Evolutionary conservation across 2,797 vertebrate genomes (phyloP).

Genomic region (Poeciliopsis infans): DNA sequence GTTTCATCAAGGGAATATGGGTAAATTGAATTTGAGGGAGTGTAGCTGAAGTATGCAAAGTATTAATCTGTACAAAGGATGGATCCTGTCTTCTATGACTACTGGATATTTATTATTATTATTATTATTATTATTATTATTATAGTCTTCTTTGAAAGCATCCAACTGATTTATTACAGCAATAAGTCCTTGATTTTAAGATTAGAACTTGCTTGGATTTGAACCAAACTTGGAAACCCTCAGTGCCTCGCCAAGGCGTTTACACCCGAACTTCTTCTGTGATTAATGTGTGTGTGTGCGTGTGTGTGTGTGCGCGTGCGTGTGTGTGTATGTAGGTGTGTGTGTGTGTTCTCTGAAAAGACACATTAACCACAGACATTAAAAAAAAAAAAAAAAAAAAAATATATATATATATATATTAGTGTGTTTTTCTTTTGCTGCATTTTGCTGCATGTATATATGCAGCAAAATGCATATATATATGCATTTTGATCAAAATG

Average conservation of each 20-base stretch:
- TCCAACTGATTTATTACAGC: background rate
- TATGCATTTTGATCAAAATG: background rate
- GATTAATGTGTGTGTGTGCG: too few relatives aligned
- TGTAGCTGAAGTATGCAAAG: too few relatives aligned
- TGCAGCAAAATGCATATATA: background rate
- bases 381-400: too few relatives aligned
- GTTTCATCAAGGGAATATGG: background rate
- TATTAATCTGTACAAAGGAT: background rate
- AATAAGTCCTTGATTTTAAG: background rate
- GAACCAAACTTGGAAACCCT: background rate
- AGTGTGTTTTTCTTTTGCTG: too few relatives aligned
- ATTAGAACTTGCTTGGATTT: background rate
- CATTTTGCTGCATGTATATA: too few relatives aligned
- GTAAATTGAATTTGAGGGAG: background rate
- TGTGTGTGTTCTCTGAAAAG: too few relatives aligned
- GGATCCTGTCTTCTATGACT: background rate
- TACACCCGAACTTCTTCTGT: too few relatives aligned
- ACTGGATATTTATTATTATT: background rate
- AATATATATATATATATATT: too few relatives aligned
- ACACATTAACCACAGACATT: too few relatives aligned
- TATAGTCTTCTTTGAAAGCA: background rate
- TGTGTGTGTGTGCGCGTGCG: too few relatives aligned
- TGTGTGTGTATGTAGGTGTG: too few relatives aligned
- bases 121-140: too few relatives aligned
- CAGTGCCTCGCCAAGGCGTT: background rate